These are phyloP conservation scores for Epicauta chinensis DNA, from an alignment of 1,140 invertebrate genomes.

Conservation along the genomic window DNA sequence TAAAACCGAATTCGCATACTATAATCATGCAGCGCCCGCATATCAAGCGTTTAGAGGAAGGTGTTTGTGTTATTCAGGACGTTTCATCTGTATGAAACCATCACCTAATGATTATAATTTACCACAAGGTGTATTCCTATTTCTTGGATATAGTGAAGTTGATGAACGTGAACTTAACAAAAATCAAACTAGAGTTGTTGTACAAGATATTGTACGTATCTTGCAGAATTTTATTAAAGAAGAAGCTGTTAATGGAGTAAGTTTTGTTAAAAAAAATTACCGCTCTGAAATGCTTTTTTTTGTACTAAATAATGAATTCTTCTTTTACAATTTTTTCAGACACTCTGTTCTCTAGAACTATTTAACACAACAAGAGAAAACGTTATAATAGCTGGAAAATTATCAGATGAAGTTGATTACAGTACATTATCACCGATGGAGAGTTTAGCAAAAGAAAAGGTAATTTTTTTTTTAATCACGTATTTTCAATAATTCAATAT, in stretches of 20 bases:
- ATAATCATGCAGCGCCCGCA: conserved; percentile 80
- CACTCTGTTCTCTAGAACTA: conserved; percentile 72
- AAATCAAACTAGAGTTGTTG: conserved; percentile 69
- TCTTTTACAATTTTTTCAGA: conserved; percentile 50
- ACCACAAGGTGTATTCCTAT: conserved; percentile 75
- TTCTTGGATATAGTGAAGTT: conserved; percentile 79
- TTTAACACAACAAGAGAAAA: conserved; percentile 81
- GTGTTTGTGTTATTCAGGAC: conserved; percentile 83
- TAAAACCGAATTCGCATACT: conserved; percentile 77
- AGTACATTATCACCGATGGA: conserved; percentile 48
- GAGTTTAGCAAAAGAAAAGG: conserved; percentile 64
- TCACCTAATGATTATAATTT: conserved; percentile 70
- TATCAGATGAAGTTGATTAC: conserved; percentile 60
- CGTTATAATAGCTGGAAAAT: conserved; percentile 74
- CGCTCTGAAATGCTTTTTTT: no score
- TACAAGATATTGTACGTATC: conserved; percentile 71
- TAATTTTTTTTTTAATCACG: conserved; percentile 37
- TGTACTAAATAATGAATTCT: no score
- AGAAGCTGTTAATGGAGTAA: conserved; percentile 64
- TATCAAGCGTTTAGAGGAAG: conserved; percentile 82
- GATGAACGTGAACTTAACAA: conserved; percentile 72
- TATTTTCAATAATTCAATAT: not conserved
- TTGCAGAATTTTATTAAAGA: conserved; percentile 69
- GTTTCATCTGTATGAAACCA: conserved; percentile 86
- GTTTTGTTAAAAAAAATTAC: no score